Percentiles rank a stretch among this genome's conserved stretches.
Conservation (phyloP, 64 coral and sea anemone species). For the Pachyseris speciosa region DNA sequence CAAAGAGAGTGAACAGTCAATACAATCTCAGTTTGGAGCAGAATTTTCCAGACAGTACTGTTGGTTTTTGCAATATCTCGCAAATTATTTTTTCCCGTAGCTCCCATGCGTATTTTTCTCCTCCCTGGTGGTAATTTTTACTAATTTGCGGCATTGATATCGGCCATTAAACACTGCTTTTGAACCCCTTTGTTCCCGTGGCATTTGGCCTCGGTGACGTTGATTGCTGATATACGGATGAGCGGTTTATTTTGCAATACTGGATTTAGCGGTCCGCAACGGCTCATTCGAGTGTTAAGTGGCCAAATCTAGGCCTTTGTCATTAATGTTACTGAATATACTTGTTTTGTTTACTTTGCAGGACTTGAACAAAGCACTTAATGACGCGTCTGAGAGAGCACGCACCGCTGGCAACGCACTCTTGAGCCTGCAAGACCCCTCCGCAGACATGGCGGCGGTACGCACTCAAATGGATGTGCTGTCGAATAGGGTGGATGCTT, state of each 20-base stretch:
- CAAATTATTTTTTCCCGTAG: neutral
- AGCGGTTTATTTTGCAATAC: neutral
- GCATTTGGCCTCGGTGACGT: neutral
- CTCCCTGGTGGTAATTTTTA: neutral
- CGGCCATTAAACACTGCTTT: neutral
- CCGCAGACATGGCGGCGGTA: slow-evolving; percentile 63
- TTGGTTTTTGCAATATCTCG: neutral
- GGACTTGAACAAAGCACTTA: slow-evolving; percentile 68
- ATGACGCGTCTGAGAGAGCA: slow-evolving; percentile 22
- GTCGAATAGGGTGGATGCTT: slow-evolving; percentile 59
- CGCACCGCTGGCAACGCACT: slow-evolving; percentile 54
- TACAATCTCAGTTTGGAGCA: neutral
- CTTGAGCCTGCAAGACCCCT: slow-evolving; percentile 70
- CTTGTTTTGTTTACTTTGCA: neutral
- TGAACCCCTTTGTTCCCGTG: neutral
- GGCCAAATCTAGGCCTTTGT: neutral
- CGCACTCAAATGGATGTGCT: slow-evolving; percentile 77
- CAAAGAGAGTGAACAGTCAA: neutral
- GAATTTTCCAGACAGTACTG: neutral
- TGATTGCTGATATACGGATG: neutral
- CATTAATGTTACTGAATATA: neutral
- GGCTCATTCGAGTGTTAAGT: neutral
- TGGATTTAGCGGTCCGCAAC: neutral
- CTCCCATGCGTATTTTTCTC: neutral
- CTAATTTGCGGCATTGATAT: neutral